phyloP scores from a whole-genome alignment of 2,888 invertebrate species.

The Ptilodon capucinus region DNA sequence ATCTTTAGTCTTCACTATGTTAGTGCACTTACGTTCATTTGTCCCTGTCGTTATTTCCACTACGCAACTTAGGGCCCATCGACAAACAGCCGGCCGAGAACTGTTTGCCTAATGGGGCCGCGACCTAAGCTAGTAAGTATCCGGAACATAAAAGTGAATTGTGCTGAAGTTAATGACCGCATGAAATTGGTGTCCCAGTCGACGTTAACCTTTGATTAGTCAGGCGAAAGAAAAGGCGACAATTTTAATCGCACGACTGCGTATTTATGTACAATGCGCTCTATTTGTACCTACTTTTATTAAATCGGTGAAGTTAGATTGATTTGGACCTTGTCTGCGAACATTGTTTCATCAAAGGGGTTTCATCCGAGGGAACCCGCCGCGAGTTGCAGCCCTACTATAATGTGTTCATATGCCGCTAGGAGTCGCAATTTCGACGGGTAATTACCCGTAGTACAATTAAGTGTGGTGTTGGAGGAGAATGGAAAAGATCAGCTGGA shows the following conservation, averaged over 20 bases:
- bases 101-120: not conserved
- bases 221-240: slow-evolving; percentile 4
- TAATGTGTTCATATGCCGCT: no score
- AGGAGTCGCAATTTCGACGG: no score
- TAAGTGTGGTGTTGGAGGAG: no score
- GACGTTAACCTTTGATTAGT: slow-evolving; percentile 2
- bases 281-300: not conserved
- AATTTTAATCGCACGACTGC: not conserved
- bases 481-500: no score
- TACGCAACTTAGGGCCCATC: not conserved
- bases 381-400: no score
- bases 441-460: no score
- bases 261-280: not conserved
- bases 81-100: not conserved
- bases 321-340: not conserved
- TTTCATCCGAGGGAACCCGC: not conserved
- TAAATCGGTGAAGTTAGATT: not conserved
- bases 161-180: slow-evolving; percentile 3
- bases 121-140: not conserved
- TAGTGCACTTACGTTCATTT: no score
- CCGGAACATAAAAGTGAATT: slow-evolving; percentile 7
- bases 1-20: no score
- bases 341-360: not conserved
- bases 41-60: not conserved
- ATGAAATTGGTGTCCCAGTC: not conserved